Percentiles rank a stretch among this genome's conserved stretches.
Conservation (phyloP, 2,888 invertebrate species). For the Phyllotreta striolata region DNA sequence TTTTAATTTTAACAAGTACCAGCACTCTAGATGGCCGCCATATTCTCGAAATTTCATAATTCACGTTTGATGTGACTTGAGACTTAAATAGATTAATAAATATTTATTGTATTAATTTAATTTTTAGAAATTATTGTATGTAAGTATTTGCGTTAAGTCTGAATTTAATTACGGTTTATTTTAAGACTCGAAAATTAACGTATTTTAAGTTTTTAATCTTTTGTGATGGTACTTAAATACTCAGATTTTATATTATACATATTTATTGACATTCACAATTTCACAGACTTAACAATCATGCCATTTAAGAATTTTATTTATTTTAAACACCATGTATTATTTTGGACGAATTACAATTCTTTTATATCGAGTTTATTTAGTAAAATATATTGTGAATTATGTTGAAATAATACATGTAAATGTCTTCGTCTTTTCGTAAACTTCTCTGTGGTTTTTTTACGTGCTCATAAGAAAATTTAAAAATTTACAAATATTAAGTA, state of each 20-base stretch:
- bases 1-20: conserved; percentile 10
- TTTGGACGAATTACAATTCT: conserved; percentile 2
- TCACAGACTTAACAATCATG: conserved; percentile 54
- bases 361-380: not conserved
- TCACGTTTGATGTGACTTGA: not conserved
- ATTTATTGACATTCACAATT: conserved; percentile 55
- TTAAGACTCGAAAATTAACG: too few relatives aligned
- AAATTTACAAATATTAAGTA: conserved; percentile 49
- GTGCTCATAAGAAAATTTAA: conserved; percentile 49
- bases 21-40: conserved; percentile 21
- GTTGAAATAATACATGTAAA: conserved; percentile 1
- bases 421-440: not conserved
- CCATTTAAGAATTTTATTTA: conserved; percentile 50
- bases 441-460: conserved; percentile 45
- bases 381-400: conserved; percentile 1
- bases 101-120: conserved; percentile 18
- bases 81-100: conserved; percentile 4
- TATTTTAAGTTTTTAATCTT: conserved; percentile 13
- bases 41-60: conserved; percentile 9
- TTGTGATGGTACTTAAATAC: conserved; percentile 23
- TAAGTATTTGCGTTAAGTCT: conserved; percentile 15
- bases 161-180: conserved; percentile 1
- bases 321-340: conserved; percentile 31
- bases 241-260: conserved; percentile 28
- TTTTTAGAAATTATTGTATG: conserved; percentile 6